Conservation (phyloP, 2,797 vertebrate genomes). For the Poeciliopsis presidionis region DNA sequence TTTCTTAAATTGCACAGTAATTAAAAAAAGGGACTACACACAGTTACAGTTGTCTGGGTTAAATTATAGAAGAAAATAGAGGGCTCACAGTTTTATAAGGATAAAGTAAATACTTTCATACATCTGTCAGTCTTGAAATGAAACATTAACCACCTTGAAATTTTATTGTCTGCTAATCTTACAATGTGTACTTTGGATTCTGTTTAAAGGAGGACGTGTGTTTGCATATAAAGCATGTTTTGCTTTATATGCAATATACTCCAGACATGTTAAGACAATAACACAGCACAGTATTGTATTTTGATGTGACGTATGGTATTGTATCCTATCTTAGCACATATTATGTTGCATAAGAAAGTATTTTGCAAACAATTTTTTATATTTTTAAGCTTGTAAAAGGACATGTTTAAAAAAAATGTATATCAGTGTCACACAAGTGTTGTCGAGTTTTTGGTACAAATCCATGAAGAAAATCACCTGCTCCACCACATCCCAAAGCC, state of each 20-base stretch:
- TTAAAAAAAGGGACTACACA: background rate
- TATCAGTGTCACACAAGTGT: background rate
- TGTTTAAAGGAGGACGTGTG: background rate
- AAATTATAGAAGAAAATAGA: background rate
- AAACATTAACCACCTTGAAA: background rate
- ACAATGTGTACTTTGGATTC: background rate
- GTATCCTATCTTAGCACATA: background rate
- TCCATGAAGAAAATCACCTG: background rate
- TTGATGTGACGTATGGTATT: background rate
- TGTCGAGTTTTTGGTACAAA: background rate
- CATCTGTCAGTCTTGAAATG: background rate
- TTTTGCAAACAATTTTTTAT: background rate
- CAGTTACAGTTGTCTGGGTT: background rate
- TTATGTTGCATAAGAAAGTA: background rate
- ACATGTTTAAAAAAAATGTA: background rate
- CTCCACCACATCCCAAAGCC: background rate
- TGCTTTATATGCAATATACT: too few relatives aligned
- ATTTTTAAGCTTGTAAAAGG: slow-evolving; percentile 10
- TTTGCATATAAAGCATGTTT: background rate
- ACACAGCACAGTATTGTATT: background rate
- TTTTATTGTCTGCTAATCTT: background rate
- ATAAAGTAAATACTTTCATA: background rate
- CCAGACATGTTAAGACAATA: background rate
- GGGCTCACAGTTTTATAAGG: background rate
- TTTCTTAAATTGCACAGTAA: background rate